Evolutionary conservation across 2,797 vertebrate species (phyloP), one percentile per base, ranked within the genome.

Genomic region (Chrosomus eos): DNA sequence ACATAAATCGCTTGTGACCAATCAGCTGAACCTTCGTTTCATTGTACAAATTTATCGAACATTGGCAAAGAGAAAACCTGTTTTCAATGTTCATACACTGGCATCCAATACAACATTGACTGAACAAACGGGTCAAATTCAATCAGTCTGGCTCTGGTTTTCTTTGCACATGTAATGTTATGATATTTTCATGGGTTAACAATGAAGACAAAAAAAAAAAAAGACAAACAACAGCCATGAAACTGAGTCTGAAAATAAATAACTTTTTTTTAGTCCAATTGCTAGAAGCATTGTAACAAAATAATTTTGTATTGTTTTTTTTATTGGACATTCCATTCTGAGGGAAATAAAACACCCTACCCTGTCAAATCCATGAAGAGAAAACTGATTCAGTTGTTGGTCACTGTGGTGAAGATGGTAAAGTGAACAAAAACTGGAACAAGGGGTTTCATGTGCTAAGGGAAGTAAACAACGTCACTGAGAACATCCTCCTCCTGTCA

Each of bases 271-370:
- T 76, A 83, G 91, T 91, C 92, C 91, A 89, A 92, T 92, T 93
- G 80, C 92, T 91, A 94, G 95, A 95, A 95, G 95, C 94, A 95
- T 95, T 95, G 96, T 96, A 96, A 96, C 92, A 96, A 96, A 96
- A 95, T 95, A 95, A 95, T 96, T 96, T 94, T 97, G 45, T 5
- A 18, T 95, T 85, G 95, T 95, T 92, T 95, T 33, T 2, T 26
- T 83, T 45, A 95, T 95, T 94, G 95, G 95, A 95, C 95, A 96
- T 96, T 96, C 97, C 96, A 96, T 96, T 95, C 96, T 96, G 95
- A 95, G 94, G 96, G 96, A 93, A 94, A 96, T 90, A 96, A 93
- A 94, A 96, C 90, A 95, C 94, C 43, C 77, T 67, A 67, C 94
- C 96, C 95, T 91, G 93, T 96, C 93, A 94, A 95, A 95, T 89